These are phyloP conservation scores for Aphaenogaster ashmeadi DNA, from an alignment of 1,140 invertebrate genomes.

Conservation along the genomic window DNA sequence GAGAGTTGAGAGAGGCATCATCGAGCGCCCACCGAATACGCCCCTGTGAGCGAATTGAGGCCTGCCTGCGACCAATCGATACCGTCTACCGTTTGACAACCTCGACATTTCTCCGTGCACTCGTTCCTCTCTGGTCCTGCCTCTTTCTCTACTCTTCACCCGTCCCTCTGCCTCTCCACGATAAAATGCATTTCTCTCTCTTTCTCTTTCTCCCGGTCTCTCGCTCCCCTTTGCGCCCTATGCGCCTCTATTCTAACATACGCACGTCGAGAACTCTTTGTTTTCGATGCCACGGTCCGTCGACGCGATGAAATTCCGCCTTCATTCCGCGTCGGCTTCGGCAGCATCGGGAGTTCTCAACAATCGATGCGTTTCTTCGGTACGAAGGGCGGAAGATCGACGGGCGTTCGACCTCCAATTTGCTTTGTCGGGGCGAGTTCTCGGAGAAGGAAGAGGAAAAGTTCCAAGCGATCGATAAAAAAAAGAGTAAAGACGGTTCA, in stretches of 20 bases:
- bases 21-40: constrained; percentile 72
- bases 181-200: constrained; percentile 36
- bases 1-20: background rate
- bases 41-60: constrained; percentile 72
- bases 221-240: constrained; percentile 9
- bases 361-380: constrained; percentile 32
- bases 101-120: constrained; percentile 68
- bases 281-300: constrained; percentile 53
- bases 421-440: background rate
- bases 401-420: constrained; percentile 10
- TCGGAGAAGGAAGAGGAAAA: background rate
- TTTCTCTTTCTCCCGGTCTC: background rate
- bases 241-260: constrained; percentile 24
- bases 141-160: constrained; percentile 5
- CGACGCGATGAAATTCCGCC: constrained; percentile 56
- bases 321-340: constrained; percentile 36
- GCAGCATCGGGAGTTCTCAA: background rate
- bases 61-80: constrained; percentile 73
- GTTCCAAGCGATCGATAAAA: background rate
- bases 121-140: constrained; percentile 39
- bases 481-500: background rate
- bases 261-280: constrained; percentile 43
- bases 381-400: constrained; percentile 25
- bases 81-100: constrained; percentile 75
- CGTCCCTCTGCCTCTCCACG: background rate